Percentiles rank a stretch among this genome's conserved stretches.
Conservation (phyloP, 35 echinoderm and acorn worm species). For the Hemicentrotus pulcherrimus region DNA sequence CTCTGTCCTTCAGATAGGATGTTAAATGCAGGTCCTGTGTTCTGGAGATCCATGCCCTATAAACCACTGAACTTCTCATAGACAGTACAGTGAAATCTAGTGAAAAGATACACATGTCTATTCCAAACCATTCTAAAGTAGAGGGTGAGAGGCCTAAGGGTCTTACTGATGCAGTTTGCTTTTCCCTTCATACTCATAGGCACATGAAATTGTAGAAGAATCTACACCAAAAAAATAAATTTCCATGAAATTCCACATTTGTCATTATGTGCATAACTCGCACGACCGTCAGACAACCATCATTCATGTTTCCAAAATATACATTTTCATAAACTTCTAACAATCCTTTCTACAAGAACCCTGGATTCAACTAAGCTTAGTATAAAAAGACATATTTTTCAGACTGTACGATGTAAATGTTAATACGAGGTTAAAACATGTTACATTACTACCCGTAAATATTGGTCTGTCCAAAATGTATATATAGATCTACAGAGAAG, state of each 20-base stretch:
- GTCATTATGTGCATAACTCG: neutral
- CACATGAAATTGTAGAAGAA: neutral
- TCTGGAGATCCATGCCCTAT: too few relatives aligned
- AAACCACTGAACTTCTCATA: too few relatives aligned
- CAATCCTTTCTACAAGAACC: neutral
- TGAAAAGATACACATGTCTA: too few relatives aligned
- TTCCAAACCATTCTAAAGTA: too few relatives aligned
- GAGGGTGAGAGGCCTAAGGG: too few relatives aligned
- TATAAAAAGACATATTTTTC: too few relatives aligned
- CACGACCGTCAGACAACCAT: neutral
- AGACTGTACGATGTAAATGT: too few relatives aligned
- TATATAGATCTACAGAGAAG: neutral
- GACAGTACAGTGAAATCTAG: too few relatives aligned
- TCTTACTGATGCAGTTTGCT: too few relatives aligned
- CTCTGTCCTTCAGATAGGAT: too few relatives aligned
- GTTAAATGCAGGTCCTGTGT: too few relatives aligned
- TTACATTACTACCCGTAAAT: neutral
- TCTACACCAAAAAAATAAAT: neutral
- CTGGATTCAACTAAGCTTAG: neutral
- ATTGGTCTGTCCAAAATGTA: neutral
- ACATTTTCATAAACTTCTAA: neutral
- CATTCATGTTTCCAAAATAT: neutral
- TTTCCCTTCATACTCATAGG: neutral
- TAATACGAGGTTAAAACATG: neutral
- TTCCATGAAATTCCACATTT: neutral